Evolutionary conservation across 1,140 invertebrate species (phyloP).

Genomic region (Campoletis sonorensis): DNA sequence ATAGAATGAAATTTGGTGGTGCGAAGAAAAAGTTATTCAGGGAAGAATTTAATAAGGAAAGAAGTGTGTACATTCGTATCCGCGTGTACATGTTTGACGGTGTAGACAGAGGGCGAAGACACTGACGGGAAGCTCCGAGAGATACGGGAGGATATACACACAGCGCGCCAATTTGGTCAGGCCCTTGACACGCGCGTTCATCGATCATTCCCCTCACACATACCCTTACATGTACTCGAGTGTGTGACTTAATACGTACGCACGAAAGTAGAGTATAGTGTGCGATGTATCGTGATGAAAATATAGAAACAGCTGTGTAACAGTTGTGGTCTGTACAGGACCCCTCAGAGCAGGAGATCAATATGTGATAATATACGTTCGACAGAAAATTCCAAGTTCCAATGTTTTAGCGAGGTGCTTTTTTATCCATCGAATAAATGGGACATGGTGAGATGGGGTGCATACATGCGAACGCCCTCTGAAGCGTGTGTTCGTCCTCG

Average conservation of each 20-base stretch:
- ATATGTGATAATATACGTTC: too few relatives aligned
- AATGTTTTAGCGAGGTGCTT: too few relatives aligned
- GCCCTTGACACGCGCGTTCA: constrained; percentile 44
- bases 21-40: too few relatives aligned
- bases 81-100: constrained; percentile 43
- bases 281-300: neutral
- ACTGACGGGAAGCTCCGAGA: constrained; percentile 48
- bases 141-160: constrained; percentile 33
- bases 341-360: too few relatives aligned
- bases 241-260: neutral
- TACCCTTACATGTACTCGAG: neutral
- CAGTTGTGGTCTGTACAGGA: neutral
- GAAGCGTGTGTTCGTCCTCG: too few relatives aligned
- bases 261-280: neutral
- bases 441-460: too few relatives aligned
- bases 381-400: too few relatives aligned
- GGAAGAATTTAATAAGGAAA: too few relatives aligned
- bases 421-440: too few relatives aligned
- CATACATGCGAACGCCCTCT: too few relatives aligned
- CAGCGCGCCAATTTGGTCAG: constrained; percentile 53
- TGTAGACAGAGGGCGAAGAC: constrained; percentile 48
- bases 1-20: too few relatives aligned
- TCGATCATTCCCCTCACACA: constrained; percentile 53
- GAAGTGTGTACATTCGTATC: constrained; percentile 40
- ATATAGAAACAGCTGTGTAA: neutral